Conservation (phyloP, 2,113 vertebrate genomes). For the Calyptomena viridis region DNA sequence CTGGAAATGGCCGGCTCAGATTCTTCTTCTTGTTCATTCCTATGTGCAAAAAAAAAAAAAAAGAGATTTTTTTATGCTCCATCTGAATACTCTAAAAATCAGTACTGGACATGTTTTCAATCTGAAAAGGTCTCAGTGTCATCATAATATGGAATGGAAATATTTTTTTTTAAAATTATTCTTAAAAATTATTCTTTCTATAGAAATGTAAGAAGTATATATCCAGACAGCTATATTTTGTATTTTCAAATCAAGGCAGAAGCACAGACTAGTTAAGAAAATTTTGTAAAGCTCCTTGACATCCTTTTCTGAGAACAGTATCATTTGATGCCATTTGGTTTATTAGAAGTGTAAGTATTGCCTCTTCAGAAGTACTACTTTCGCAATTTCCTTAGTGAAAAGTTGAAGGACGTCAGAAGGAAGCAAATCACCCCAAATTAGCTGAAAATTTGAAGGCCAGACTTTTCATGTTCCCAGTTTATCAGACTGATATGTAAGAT, state of each 20-base stretch:
- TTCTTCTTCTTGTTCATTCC: not conserved
- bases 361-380: not conserved
- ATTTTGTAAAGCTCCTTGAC: not conserved
- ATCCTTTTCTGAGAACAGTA: not conserved
- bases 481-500: not conserved
- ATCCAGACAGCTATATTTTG: not conserved
- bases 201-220: not conserved
- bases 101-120: not conserved
- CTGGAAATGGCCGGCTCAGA: not conserved
- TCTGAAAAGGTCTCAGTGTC: not conserved
- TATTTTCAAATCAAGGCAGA: not conserved
- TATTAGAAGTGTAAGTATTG: not conserved
- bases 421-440: not conserved
- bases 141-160: not conserved
- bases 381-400: not conserved
- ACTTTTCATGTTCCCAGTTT: not conserved
- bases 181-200: not conserved
- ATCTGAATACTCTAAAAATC: not conserved
- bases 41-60: not conserved
- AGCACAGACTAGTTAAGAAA: not conserved
- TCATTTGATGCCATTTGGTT: not conserved
- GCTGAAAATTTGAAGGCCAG: not conserved
- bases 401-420: not conserved
- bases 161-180: not conserved
- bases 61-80: not conserved